phyloP scores from a whole-genome alignment of 37 sponge, comb jelly and placozoan species.

The Hexactinellida sp. region DNA sequence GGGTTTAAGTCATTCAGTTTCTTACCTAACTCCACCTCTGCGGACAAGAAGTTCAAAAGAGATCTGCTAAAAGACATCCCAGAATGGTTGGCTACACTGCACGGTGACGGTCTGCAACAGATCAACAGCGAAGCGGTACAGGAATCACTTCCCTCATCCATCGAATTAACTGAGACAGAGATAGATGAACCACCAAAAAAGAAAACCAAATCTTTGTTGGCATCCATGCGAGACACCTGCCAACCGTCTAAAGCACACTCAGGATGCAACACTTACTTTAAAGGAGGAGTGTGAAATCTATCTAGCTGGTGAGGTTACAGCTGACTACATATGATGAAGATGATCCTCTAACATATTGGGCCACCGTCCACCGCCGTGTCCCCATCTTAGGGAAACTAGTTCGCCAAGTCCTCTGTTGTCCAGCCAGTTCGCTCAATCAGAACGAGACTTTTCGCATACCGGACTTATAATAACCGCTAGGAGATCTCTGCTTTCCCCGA shows the following conservation, averaged over 20 bases:
- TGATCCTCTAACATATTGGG: background rate
- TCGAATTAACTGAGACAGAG: constrained; percentile 15
- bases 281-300: background rate
- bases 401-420: constrained; percentile 17
- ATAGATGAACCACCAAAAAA: constrained; percentile 13
- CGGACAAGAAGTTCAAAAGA: constrained; percentile 17
- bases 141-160: background rate
- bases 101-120: background rate
- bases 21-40: constrained; percentile 16
- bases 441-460: constrained; percentile 19
- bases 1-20: constrained; percentile 15
- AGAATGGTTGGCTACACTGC: constrained; percentile 18
- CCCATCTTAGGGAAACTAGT: background rate
- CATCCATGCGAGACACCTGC: background rate
- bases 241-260: background rate
- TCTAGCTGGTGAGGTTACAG: background rate
- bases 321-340: background rate
- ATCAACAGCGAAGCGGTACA: background rate
- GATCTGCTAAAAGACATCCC: constrained; percentile 17
- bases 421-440: constrained; percentile 16
- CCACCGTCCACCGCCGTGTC: too few relatives aligned
- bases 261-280: background rate
- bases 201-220: constrained; percentile 13
- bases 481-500: constrained; percentile 13
- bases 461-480: constrained; percentile 17